Percentiles rank a stretch among this genome's conserved stretches.
These are phyloP conservation scores for Pseudopipra pipra DNA, from an alignment of 2,113 vertebrate genomes.

Conservation along the genomic window DNA sequence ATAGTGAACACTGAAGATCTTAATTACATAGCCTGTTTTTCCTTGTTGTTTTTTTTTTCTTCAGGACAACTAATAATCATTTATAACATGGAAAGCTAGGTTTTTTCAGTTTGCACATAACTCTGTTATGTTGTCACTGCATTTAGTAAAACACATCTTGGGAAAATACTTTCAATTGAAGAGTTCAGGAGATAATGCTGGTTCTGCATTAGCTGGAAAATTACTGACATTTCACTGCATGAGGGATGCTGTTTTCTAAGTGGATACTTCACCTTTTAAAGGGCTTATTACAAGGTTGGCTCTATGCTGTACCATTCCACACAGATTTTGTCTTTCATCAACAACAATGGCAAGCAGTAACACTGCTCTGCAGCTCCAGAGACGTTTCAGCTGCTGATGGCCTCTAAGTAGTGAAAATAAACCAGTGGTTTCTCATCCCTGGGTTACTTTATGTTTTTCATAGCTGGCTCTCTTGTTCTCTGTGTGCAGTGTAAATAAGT, in stretches of 20 bases:
- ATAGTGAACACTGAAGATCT: neutral
- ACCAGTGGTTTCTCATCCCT: neutral
- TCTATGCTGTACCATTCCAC: neutral
- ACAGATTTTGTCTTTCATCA: slow-evolving; percentile 63
- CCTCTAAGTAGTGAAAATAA: neutral
- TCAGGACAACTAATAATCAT: neutral
- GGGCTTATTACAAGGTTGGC: slow-evolving; percentile 55
- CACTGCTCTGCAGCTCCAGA: neutral
- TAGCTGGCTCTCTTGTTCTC: neutral
- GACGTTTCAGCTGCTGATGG: neutral
- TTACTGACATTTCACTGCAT: slow-evolving; percentile 50
- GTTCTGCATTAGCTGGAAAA: slow-evolving; percentile 61
- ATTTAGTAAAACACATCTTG: neutral
- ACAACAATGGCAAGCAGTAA: slow-evolving; percentile 33
- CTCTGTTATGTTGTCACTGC: neutral
- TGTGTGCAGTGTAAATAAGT: neutral
- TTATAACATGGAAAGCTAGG: neutral
- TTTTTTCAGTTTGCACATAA: slow-evolving; percentile 39
- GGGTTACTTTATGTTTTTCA: neutral
- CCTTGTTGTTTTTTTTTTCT: neutral
- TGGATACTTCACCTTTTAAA: slow-evolving; percentile 69
- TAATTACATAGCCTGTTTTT: neutral
- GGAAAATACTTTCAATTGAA: slow-evolving; percentile 16
- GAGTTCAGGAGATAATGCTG: slow-evolving; percentile 25
- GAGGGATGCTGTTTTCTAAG: slow-evolving; percentile 63